Evolutionary conservation across 2,888 invertebrate species (phyloP).

Genomic region (Dryadula phaetusa): DNA sequence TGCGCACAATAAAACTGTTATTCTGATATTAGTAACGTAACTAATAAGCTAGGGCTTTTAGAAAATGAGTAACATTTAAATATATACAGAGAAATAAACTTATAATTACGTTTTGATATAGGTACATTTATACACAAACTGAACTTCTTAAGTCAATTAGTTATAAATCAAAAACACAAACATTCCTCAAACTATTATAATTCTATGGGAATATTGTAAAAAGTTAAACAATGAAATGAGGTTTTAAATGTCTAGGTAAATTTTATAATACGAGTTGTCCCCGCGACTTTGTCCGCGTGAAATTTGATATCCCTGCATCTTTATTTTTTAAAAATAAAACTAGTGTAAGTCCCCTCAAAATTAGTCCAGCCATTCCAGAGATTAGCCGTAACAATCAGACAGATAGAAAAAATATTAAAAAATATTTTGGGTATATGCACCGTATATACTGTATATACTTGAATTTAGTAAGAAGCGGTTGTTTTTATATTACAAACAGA

Average conservation of each 20-base stretch:
- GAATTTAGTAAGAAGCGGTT: no score
- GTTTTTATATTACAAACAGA: no score
- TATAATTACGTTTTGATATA: not conserved
- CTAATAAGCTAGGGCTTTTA: conserved; percentile 17
- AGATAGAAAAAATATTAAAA: no score
- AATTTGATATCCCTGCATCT: no score
- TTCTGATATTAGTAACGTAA: conserved; percentile 60
- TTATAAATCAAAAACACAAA: not conserved
- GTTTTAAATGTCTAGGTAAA: not conserved
- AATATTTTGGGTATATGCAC: no score
- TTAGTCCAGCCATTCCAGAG: no score
- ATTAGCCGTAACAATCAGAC: no score
- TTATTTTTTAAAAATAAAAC: no score
- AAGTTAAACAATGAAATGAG: not conserved
- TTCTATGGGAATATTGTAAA: not conserved
- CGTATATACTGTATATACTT: no score
- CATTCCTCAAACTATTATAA: not conserved
- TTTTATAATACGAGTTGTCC: no score
- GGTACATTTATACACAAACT: not conserved
- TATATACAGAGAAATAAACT: not conserved
- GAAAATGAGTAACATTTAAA: not conserved
- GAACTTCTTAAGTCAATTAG: not conserved
- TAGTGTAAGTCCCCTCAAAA: no score
- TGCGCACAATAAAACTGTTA: conserved; percentile 58
- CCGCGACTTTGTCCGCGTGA: no score